Evolutionary conservation across 1,140 invertebrate species (phyloP).

Genomic region (Gryllus bimaculatus): DNA sequence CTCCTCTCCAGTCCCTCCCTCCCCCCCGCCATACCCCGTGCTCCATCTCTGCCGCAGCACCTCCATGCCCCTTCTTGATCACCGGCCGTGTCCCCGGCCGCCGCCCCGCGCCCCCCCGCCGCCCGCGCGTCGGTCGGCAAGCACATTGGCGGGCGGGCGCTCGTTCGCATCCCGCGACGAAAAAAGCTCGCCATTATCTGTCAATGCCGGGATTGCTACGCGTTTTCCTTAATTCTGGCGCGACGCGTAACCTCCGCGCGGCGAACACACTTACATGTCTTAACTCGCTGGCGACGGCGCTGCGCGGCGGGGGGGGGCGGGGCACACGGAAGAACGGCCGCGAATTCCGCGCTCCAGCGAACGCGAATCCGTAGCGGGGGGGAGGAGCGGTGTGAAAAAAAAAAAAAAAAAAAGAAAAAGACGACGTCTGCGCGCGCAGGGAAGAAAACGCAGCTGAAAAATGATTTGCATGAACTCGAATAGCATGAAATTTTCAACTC

Average conservation of each 20-base stretch:
- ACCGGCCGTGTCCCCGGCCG: too few relatives aligned
- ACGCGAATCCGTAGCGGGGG: not conserved
- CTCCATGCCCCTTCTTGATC: too few relatives aligned
- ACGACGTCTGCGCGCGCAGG: not conserved
- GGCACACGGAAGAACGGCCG: not conserved
- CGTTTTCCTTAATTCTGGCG: not conserved
- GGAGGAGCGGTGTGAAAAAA: not conserved
- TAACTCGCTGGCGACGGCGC: not conserved
- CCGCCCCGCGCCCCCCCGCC: too few relatives aligned
- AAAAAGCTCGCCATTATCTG: not conserved
- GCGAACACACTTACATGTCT: not conserved
- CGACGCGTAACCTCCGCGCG: not conserved
- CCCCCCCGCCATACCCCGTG: too few relatives aligned
- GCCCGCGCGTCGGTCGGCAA: too few relatives aligned
- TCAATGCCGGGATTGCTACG: not conserved
- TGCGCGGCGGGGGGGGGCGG: not conserved
- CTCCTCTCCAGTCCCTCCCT: too few relatives aligned
- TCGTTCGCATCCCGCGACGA: not conserved
- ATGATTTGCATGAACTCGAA: conserved; percentile 4
- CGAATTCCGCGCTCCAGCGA: not conserved
- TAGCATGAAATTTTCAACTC: not conserved
- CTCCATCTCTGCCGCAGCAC: too few relatives aligned
- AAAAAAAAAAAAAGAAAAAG: not conserved
- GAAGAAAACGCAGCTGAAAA: not conserved
- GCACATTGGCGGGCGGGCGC: too few relatives aligned